Evolutionary conservation across 2,888 invertebrate species (phyloP).

Genomic region (Apotomis betuletana): DNA sequence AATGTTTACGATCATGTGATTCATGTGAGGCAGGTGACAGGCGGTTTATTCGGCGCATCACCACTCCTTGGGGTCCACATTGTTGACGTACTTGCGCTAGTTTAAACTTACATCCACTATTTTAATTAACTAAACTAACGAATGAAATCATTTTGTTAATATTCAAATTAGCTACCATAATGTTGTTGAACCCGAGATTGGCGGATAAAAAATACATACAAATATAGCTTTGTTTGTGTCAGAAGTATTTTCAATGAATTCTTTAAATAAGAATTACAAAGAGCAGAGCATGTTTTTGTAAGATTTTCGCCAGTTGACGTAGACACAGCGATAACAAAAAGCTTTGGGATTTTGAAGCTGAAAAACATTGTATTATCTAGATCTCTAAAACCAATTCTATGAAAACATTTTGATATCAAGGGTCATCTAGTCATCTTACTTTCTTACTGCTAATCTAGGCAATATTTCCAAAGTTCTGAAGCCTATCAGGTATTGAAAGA

Average conservation of each 20-base stretch:
- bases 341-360: not conserved
- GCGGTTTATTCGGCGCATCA: slow-evolving; percentile 5
- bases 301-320: not conserved
- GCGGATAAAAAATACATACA: slow-evolving; percentile 15
- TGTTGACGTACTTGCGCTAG: slow-evolving; percentile 18
- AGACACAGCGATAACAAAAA: not conserved
- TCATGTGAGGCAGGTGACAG: slow-evolving; percentile 17
- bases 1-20: slow-evolving; percentile 29
- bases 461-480: no score
- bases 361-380: not conserved
- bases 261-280: slow-evolving; percentile 13
- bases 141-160: slow-evolving; percentile 15
- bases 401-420: not conserved
- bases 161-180: slow-evolving; percentile 4
- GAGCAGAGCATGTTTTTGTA: not conserved
- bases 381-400: not conserved
- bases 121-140: slow-evolving; percentile 7
- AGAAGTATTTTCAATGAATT: slow-evolving; percentile 12
- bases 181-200: slow-evolving; percentile 32
- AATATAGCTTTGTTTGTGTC: slow-evolving; percentile 28
- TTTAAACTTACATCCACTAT: slow-evolving; percentile 9
- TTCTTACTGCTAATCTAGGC: no score
- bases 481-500: no score
- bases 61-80: slow-evolving; percentile 23
- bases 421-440: not conserved